Base-by-base conservation (phyloP, 2,888 invertebrate species). In the Rotaria macrura region DNA sequence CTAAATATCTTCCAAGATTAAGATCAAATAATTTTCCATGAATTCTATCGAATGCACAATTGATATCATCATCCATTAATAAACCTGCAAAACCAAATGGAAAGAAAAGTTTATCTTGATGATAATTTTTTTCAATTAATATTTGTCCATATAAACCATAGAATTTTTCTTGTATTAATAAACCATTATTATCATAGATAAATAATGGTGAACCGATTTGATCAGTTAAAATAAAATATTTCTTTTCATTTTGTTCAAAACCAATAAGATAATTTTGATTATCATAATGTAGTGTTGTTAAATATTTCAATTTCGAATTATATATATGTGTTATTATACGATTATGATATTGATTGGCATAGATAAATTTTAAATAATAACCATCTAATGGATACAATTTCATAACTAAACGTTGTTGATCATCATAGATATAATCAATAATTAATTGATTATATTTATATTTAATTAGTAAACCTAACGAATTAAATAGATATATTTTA, bases 1-100 rank as follows among this genome's bases (percentile, higher is more conserved):
- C 65, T 65, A 65, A 65, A 38, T 65, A 65, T 65, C 65, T 65
- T 65, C 65, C 65, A 34, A 65, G 65, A 65, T 65, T 65, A 29
- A 65, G 12, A 65, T 65, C 65, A 20, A 17, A 65, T 65, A 65
- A 65, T 65, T 65, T 65, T 20, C 65, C 65, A 34, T 29, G 34
- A 20, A 20, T 20, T 65, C 38, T 65, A 10, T 65, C 65, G 20
- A 65, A 65, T 5, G 34, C 65, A 20, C 65, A 65, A 65, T 65
- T 65, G 20, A 65, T 34, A 65, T 65, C 65, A 34, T 65, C 65
- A 34, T 65, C 65, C 10, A 65, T 34, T 65, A 65, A 34, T 20
- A 65, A 65, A 34, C 65, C 65, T 5, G 65, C 34, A 65, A 10
- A 65, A 38, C 65, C 65, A 34, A 65, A 65, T 65, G 65, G 65